Evolutionary conservation across 2,113 vertebrate species (phyloP), one percentile per base, ranked within the genome.

Genomic region (Eptatretus burgeri): DNA sequence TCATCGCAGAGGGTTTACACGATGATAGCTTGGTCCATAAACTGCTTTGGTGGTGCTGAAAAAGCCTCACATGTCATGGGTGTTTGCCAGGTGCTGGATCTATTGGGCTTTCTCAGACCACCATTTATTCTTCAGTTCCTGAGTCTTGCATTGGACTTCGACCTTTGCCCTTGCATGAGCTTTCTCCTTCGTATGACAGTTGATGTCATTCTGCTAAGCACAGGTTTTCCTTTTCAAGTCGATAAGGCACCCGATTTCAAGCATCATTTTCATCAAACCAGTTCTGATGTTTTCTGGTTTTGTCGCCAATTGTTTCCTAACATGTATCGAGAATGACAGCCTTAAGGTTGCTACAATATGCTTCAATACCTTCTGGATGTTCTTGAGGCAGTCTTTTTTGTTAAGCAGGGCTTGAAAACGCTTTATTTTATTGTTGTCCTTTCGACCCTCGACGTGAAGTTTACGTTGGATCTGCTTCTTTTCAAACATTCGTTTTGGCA

Each of bases 241-340:
- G 12, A 60, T 19, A 19, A 60, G 12, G 16, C 56, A 19, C 19
- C 19, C 56, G 19, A 60, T 60, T 60, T 10, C 56, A 9, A n/a
- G 56, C 19, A 19, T 60, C 56, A 60, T 60, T 60, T 19, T 60
- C 56, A 60, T 60, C 56, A 12, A 60, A 60, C 56, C 12, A 60
- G 16, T 60, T 12, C 19, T 60, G n/a, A 19, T 60, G 56, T 19
- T 60, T 60, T 12, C 19, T 60, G n/a, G 19, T 60, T 19, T 60
- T 60, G 19, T 60, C 9, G 56, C 56, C 56, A 60, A 12, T 60
- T n/a, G 56, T 60, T 17, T 60, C 19, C 56, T 10, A 10, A 19
- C 56, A 60, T n/a, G 9, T 60, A 12, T 12, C 19, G 56, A 60
- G 56, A 19, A 60, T 60, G 56, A 12, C 19, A 13, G 56, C 16